These are phyloP conservation scores for Antechinus stuartii DNA, from an alignment of 2,113 vertebrate species.

Conservation along the genomic window DNA sequence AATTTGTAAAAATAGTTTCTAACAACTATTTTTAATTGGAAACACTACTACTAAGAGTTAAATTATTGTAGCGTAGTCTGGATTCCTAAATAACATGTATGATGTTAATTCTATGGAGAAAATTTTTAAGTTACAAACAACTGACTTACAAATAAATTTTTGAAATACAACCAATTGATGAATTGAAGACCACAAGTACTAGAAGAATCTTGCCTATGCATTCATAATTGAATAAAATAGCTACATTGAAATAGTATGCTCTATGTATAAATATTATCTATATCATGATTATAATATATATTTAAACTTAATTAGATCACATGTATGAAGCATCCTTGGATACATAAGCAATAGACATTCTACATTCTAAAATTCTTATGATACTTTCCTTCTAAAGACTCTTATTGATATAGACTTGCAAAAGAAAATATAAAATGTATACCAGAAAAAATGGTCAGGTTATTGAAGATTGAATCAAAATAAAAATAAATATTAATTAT, in stretches of 20 bases:
- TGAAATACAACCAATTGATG: neutral
- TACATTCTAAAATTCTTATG: neutral
- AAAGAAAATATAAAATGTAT: neutral
- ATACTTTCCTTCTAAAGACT: neutral
- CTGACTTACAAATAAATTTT: neutral
- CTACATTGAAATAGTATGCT: neutral
- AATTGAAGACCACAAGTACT: neutral
- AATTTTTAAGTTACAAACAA: neutral
- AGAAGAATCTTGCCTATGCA: neutral
- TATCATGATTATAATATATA: neutral
- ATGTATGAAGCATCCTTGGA: neutral
- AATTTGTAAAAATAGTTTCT: neutral
- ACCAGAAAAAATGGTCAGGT: neutral
- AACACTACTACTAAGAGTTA: neutral
- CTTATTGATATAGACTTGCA: neutral
- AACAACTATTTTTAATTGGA: neutral
- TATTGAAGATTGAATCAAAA: neutral
- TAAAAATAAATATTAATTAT: neutral
- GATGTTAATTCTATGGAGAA: neutral
- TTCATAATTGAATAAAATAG: neutral
- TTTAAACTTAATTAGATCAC: neutral
- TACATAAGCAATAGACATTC: neutral
- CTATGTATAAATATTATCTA: neutral
- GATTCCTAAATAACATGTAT: neutral
- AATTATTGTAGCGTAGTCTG: neutral